phyloP scores from a whole-genome alignment of 2,113 vertebrate species.

The Psephotus haematonotus region DNA sequence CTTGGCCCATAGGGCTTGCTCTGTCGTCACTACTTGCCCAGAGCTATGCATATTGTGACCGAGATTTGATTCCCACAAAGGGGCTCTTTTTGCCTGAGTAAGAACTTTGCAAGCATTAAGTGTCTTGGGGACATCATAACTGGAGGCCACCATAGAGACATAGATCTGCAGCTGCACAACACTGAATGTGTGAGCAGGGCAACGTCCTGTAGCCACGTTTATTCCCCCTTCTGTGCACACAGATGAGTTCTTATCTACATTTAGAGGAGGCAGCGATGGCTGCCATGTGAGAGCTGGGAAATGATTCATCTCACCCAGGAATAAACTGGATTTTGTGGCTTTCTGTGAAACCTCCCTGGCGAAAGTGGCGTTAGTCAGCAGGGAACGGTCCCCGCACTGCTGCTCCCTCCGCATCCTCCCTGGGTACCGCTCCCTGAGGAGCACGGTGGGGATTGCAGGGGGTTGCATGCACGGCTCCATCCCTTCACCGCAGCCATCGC shows the following conservation, averaged over 20 bases:
- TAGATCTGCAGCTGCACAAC: not conserved
- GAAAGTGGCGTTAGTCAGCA: not conserved
- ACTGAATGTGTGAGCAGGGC: not conserved
- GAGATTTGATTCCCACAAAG: not conserved
- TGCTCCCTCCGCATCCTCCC: not conserved
- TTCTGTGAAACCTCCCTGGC: not conserved
- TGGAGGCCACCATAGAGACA: not conserved
- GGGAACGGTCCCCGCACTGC: not conserved
- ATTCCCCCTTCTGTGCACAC: not conserved
- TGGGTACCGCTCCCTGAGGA: not conserved
- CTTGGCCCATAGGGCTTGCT: not conserved
- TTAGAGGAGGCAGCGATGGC: not conserved
- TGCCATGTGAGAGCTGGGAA: not conserved
- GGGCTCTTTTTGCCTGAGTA: not conserved
- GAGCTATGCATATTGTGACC: not conserved
- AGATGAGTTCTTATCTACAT: not conserved
- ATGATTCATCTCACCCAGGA: not conserved
- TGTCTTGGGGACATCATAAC: not conserved
- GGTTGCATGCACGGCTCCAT: accelerated
- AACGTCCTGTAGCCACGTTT: not conserved
- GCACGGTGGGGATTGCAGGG: not conserved
- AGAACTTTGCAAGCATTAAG: not conserved
- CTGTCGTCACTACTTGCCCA: not conserved
- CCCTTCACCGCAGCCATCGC: not conserved
- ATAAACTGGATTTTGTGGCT: not conserved